Conservation (phyloP, 2,113 vertebrate species). For the Phaetusa simplex region DNA sequence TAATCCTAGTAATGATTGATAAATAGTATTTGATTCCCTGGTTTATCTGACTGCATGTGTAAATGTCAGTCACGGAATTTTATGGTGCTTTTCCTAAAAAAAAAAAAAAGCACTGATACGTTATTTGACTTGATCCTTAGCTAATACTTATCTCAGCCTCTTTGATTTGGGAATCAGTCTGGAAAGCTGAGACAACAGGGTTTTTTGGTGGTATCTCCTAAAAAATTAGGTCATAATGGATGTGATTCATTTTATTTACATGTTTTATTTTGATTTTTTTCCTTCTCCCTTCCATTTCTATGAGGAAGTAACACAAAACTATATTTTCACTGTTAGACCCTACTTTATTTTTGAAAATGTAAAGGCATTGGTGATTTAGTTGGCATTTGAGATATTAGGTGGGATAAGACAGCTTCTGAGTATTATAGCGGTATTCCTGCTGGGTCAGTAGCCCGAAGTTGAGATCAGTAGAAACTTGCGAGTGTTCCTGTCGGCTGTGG, state of each 20-base stretch:
- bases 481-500: not conserved
- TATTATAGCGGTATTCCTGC: not conserved
- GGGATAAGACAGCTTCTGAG: not conserved
- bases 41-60: not conserved
- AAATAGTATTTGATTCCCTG: not conserved
- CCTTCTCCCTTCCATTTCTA: not conserved
- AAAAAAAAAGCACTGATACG: not conserved
- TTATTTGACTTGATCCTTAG: not conserved
- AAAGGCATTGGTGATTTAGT: not conserved
- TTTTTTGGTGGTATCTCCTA: not conserved
- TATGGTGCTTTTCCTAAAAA: not conserved
- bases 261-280: not conserved
- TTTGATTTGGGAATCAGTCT: not conserved
- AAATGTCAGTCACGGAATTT: not conserved
- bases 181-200: not conserved
- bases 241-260: not conserved
- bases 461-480: not conserved
- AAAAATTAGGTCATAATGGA: not conserved
- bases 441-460: not conserved
- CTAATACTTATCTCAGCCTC: not conserved
- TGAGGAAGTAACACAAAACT: not conserved
- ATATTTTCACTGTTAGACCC: not conserved
- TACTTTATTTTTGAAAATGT: not conserved
- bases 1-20: not conserved
- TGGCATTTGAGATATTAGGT: not conserved